Percentiles rank a stretch among this genome's conserved stretches.
These are phyloP conservation scores for Myotis findleyi DNA, from an alignment of 2,797 vertebrate species.

Conservation along the genomic window DNA sequence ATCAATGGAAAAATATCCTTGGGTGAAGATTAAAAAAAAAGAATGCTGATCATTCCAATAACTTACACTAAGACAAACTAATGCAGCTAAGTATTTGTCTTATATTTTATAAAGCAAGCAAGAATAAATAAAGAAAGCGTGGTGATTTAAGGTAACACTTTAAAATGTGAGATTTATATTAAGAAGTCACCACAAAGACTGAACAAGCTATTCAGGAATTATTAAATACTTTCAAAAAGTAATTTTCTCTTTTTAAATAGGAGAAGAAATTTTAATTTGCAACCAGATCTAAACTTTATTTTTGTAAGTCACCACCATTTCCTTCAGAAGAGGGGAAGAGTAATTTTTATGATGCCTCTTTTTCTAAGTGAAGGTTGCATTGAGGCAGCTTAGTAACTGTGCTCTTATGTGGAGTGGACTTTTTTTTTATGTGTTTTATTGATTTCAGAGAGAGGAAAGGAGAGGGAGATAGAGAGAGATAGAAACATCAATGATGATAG, in stretches of 20 bases:
- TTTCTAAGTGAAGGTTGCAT: conserved; percentile 18
- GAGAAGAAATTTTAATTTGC: conserved; percentile 62
- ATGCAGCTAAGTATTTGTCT: neutral
- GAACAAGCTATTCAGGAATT: conserved; percentile 39
- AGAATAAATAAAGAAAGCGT: conserved; percentile 35
- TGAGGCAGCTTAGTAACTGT: conserved; percentile 21
- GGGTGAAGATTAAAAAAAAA: neutral
- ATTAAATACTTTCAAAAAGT: conserved; percentile 46
- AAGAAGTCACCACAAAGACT: conserved; percentile 46
- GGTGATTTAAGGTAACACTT: conserved; percentile 58
- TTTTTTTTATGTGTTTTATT: neutral
- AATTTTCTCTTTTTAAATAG: conserved; percentile 68
- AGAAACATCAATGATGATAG: too few species aligned
- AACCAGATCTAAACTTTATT: conserved; percentile 40
- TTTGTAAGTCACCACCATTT: neutral
- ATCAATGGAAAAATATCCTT: too few species aligned
- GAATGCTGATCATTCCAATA: neutral
- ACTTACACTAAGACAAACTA: neutral
- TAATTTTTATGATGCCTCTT: neutral
- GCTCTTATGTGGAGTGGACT: neutral
- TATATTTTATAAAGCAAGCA: conserved; percentile 11
- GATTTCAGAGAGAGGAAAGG: too few species aligned
- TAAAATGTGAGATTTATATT: conserved; percentile 65
- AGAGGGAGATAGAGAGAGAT: too few species aligned
- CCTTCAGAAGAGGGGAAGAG: conserved; percentile 11